Conservation (phyloP, 1,140 invertebrate genomes). For the Zaprionus capensis region DNA sequence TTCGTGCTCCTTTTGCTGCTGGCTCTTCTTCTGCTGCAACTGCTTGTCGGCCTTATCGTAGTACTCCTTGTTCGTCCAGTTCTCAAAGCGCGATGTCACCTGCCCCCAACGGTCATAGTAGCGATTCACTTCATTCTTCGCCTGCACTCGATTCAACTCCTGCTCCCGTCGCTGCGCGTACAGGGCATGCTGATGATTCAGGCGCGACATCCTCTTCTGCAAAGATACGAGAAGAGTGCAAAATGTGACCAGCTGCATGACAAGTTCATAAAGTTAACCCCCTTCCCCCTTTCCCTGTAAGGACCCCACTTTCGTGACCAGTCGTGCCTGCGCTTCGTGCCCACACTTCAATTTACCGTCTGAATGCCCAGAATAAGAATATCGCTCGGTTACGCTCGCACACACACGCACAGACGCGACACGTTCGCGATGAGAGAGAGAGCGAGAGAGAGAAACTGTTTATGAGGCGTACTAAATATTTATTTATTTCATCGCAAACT, state of each 20-base stretch:
- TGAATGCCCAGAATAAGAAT: conserved; percentile 39
- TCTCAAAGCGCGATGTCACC: conserved; percentile 81
- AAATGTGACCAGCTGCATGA: conserved; percentile 80
- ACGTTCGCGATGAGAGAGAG: conserved; percentile 1
- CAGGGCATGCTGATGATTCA: conserved; percentile 73
- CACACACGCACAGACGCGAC: neutral
- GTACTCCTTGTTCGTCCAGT: conserved; percentile 85
- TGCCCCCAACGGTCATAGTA: conserved; percentile 82
- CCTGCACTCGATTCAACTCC: conserved; percentile 72
- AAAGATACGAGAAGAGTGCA: conserved; percentile 84
- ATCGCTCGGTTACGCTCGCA: neutral
- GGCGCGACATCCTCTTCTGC: conserved; percentile 65
- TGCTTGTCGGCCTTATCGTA: conserved; percentile 84
- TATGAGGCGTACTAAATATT: neutral
- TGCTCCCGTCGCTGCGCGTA: conserved; percentile 72
- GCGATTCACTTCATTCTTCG: conserved; percentile 68
- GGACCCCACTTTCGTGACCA: neutral
- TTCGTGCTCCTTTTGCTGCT: conserved; percentile 84
- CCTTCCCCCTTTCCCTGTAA: conserved; percentile 85
- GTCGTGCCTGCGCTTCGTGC: conserved; percentile 28
- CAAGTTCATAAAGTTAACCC: conserved; percentile 87
- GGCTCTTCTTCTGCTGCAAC: conserved; percentile 75
- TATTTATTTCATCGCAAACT: conserved; percentile 1
- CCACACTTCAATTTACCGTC: conserved; percentile 45
- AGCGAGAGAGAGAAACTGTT: neutral